These are phyloP conservation scores for Ia io DNA, from an alignment of 2,113 vertebrate genomes.

Conservation along the genomic window DNA sequence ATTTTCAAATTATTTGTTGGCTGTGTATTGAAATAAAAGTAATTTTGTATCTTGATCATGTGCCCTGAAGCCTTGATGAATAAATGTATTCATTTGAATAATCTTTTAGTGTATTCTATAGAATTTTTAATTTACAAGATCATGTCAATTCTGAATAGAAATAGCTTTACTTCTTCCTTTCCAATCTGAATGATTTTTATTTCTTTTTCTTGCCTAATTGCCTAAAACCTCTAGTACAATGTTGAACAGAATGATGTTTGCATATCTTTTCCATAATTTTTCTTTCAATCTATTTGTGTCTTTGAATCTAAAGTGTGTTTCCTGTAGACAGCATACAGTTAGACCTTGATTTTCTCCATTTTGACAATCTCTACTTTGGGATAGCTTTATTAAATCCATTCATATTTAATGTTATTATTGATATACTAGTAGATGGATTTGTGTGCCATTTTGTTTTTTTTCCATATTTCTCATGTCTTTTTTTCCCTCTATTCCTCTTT, in stretches of 20 bases:
- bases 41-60: not conserved
- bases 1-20: not conserved
- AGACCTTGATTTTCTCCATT: not conserved
- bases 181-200: not conserved
- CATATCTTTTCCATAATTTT: not conserved
- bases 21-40: not conserved
- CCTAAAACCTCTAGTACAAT: not conserved
- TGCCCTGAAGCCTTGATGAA: not conserved
- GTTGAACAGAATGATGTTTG: not conserved
- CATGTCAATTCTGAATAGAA: not conserved
- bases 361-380: not conserved
- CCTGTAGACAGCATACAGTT: not conserved
- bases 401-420: not conserved
- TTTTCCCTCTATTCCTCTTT: not conserved
- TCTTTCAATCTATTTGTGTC: not conserved
- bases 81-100: not conserved
- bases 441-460: not conserved
- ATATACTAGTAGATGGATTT: not conserved
- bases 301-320: not conserved
- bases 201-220: not conserved
- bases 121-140: not conserved
- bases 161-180: not conserved
- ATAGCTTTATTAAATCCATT: not conserved
- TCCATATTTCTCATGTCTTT: not conserved
- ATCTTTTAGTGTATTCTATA: not conserved